phyloP scores from a whole-genome alignment of 2,797 vertebrate species.

The Centropyge bicolor region DNA sequence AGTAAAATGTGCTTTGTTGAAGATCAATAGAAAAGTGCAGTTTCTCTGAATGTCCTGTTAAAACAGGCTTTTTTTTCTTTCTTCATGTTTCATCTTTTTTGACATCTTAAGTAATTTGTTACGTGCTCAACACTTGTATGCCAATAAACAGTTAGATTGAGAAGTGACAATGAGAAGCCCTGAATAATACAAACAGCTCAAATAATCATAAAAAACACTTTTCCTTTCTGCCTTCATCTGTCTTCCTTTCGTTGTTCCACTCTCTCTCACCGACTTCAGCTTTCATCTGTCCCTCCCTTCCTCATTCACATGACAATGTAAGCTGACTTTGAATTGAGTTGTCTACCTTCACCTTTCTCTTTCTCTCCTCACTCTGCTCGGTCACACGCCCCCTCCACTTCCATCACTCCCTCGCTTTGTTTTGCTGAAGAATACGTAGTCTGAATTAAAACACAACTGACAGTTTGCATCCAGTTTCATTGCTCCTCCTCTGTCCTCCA shows the following conservation, averaged over 20 bases:
- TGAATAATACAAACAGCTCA: constrained; percentile 27
- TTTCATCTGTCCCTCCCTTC: constrained; percentile 47
- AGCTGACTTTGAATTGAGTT: constrained; percentile 52
- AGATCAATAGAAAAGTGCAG: not conserved
- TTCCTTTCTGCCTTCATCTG: constrained; percentile 21
- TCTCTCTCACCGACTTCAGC: constrained; percentile 35
- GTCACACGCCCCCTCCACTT: constrained; percentile 24
- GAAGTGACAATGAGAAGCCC: constrained; percentile 1
- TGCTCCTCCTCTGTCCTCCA: constrained; percentile 56
- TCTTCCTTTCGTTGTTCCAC: constrained; percentile 9
- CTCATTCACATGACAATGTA: constrained; percentile 30
- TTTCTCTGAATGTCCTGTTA: constrained; percentile 21
- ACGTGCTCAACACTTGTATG: constrained; percentile 11
- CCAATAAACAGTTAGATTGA: not conserved
- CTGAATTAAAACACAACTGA: constrained; percentile 80
- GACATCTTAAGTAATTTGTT: constrained; percentile 37
- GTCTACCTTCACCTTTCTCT: constrained; percentile 53
- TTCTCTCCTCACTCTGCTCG: constrained; percentile 9
- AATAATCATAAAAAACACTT: constrained; percentile 25
- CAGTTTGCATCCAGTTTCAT: constrained; percentile 77
- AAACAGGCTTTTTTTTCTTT: constrained; percentile 10
- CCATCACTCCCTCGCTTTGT: constrained; percentile 65
- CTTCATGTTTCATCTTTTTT: constrained; percentile 20
- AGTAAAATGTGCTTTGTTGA: not conserved
- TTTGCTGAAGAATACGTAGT: constrained; percentile 69